Evolutionary conservation across 2,888 invertebrate genomes (phyloP).

Genomic region (Horisme vitalbata): DNA sequence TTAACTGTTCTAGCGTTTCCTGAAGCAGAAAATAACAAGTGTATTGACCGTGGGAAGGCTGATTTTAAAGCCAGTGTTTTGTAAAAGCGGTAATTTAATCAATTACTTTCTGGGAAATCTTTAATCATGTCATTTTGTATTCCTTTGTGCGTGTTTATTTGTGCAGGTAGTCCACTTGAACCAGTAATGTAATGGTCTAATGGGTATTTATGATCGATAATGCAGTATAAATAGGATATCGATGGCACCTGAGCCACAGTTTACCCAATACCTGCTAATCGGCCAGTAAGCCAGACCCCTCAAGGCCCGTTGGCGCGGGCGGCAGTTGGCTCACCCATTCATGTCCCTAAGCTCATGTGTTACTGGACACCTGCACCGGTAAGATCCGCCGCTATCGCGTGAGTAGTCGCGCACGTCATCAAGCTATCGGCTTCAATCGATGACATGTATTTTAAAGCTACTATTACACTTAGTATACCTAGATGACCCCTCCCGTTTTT

Average conservation of each 20-base stretch:
- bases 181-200: background rate
- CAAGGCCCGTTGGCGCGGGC: background rate
- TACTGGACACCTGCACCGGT: slow-evolving; percentile 13
- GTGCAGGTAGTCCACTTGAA: background rate
- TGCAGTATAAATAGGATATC: slow-evolving; percentile 56
- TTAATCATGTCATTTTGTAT: background rate
- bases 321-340: slow-evolving; percentile 3
- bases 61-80: too few relatives aligned
- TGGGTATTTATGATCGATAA: slow-evolving; percentile 39
- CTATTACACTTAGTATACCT: too few relatives aligned
- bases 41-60: too few relatives aligned
- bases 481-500: too few relatives aligned
- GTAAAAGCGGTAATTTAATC: background rate
- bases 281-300: slow-evolving; percentile 9
- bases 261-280: slow-evolving; percentile 16
- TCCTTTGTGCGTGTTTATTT: background rate
- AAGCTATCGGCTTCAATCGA: background rate
- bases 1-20: too few relatives aligned
- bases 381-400: background rate
- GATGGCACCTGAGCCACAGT: slow-evolving; percentile 42
- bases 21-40: too few relatives aligned
- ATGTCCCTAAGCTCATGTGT: slow-evolving; percentile 5
- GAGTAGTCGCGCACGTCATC: slow-evolving; percentile 4
- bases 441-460: background rate
- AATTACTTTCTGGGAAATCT: background rate